A percentile compares a stretch with the other conserved stretches of the same genome.
phyloP scores from a whole-genome alignment of 2,888 invertebrate species.

The Boloria selene region DNA sequence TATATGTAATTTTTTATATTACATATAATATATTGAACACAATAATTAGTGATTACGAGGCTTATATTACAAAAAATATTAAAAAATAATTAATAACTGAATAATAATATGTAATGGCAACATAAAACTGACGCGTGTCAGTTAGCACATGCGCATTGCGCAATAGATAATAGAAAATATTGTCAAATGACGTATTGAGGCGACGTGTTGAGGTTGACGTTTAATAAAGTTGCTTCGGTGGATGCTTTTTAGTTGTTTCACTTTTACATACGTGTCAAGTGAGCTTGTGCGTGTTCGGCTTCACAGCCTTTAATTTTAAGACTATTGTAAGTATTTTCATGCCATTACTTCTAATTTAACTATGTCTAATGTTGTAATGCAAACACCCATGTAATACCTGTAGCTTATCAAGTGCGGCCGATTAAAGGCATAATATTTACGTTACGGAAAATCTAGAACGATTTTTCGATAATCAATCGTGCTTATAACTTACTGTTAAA shows the following conservation, averaged over 20 bases:
- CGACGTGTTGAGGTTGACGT: slow-evolving; percentile 53
- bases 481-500: slow-evolving; percentile 33
- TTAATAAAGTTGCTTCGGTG: slow-evolving; percentile 43
- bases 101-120: slow-evolving; percentile 42
- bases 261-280: slow-evolving; percentile 80
- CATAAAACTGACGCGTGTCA: slow-evolving; percentile 52
- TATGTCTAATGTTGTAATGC: slow-evolving; percentile 21
- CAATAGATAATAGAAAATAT: slow-evolving; percentile 24
- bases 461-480: slow-evolving; percentile 36
- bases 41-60: no score
- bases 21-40: no score
- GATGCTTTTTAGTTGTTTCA: slow-evolving; percentile 48
- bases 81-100: slow-evolving; percentile 2
- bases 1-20: no score
- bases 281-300: slow-evolving; percentile 70
- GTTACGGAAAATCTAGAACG: slow-evolving; percentile 42
- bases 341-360: slow-evolving; percentile 41
- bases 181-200: slow-evolving; percentile 43
- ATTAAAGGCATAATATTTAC: slow-evolving; percentile 38
- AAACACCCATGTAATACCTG: background rate
- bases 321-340: slow-evolving; percentile 69
- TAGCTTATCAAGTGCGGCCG: slow-evolving; percentile 11
- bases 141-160: slow-evolving; percentile 34
- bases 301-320: slow-evolving; percentile 74
- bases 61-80: background rate